These are phyloP conservation scores for Drosophila simulans DNA, from an alignment of 1,140 invertebrate species.

Conservation along the genomic window DNA sequence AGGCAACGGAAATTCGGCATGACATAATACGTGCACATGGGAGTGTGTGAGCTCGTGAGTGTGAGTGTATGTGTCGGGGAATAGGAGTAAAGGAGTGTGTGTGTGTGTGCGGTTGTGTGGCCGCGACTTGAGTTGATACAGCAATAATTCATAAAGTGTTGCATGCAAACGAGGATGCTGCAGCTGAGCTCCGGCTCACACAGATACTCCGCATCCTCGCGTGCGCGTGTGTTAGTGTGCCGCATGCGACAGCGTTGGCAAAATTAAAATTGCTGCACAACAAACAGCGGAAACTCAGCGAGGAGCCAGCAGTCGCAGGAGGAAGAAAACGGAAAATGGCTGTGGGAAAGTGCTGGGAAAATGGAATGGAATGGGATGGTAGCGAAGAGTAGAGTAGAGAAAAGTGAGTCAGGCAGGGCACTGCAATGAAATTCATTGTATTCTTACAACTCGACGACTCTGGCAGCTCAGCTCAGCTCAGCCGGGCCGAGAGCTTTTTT, in stretches of 20 bases:
- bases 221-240: slow-evolving; percentile 33
- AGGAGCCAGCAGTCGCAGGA: slow-evolving; percentile 43
- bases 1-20: slow-evolving; percentile 81
- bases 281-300: slow-evolving; percentile 81
- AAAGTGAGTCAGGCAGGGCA: slow-evolving; percentile 5
- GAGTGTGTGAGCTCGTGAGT: slow-evolving; percentile 35
- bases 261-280: slow-evolving; percentile 83
- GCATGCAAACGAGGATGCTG: slow-evolving; percentile 79
- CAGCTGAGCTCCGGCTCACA: slow-evolving; percentile 64
- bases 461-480: slow-evolving; percentile 61
- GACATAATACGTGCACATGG: slow-evolving; percentile 79
- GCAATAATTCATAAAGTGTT: slow-evolving; percentile 84
- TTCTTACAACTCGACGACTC: slow-evolving; percentile 71
- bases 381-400: background rate
- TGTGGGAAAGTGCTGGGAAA: slow-evolving; percentile 15
- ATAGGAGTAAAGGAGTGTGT: slow-evolving; percentile 22
- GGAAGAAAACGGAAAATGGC: background rate
- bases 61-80: slow-evolving; percentile 4
- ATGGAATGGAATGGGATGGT: background rate
- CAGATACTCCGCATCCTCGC: slow-evolving; percentile 14
- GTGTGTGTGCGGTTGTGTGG: slow-evolving; percentile 30
- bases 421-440: slow-evolving; percentile 75
- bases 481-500: slow-evolving; percentile 56
- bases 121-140: slow-evolving; percentile 83
- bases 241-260: slow-evolving; percentile 76